Base-by-base conservation (phyloP, 2,113 vertebrate genomes). In the Potamarius usumacintae region DNA sequence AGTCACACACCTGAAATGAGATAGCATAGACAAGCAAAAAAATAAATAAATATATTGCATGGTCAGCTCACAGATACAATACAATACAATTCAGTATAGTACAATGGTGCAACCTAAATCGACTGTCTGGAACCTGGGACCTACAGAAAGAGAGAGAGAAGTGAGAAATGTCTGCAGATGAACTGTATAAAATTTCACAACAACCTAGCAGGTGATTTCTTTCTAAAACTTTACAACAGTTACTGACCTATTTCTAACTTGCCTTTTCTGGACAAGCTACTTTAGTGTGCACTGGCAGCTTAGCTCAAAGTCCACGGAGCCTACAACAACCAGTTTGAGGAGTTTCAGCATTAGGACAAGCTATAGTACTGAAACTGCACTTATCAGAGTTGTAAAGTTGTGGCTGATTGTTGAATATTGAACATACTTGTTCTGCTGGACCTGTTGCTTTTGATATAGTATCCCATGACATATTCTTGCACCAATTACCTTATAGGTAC, bases 1-100 rank as follows among this genome's bases (percentile, higher is more conserved):
- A 25, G 57, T 67, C 72, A 88, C 7, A 58, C 62, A 84, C 74
- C 62, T 84, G 86, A 67, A 58, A 84, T n/a, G 4, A 78, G 72
- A 78, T 88, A 88, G 87, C 62, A 69, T 27, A 42, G 50, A 84
- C 82, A 83, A 60, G 18, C 17, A 53, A 42, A n/a, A 53, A 15
- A 65, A 42, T 30, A 42, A n/a, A 53, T 9, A 65, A 62, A 30
- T 15, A 48, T 30, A 76, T 67, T 77, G 72, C 60, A 84, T 50
- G 50, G 52, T 78, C 12, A 17, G 52, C 25, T 83, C 5, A 72
- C 50, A 9, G 11, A 76, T 48, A 34, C 50, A 81, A 86, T 48
- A 34, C 50, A 81, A 86, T 69, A 80, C 20, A 55, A 80, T 42
- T 42, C 42, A 42, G 42, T 69, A 69, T 80, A 67, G 27, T 80